These are phyloP conservation scores for Pteropus rufus DNA, from an alignment of 2,797 vertebrate genomes.

Conservation along the genomic window DNA sequence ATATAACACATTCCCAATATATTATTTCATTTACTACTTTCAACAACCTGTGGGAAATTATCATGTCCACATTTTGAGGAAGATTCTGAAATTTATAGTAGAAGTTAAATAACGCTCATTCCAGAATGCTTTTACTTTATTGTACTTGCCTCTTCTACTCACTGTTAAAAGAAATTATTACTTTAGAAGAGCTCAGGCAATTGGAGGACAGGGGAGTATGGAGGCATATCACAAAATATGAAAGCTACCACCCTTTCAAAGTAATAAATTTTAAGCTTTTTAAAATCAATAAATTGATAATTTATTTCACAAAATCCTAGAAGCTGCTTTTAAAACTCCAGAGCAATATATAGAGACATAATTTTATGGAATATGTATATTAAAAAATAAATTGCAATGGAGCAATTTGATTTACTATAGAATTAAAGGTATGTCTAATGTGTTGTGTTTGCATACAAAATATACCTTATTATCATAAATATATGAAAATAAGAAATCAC, in stretches of 20 bases:
- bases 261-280: background rate
- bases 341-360: background rate
- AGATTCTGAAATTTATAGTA: background rate
- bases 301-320: background rate
- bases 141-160: background rate
- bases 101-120: background rate
- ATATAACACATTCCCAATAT: background rate
- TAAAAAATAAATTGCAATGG: background rate
- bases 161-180: background rate
- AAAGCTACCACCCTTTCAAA: background rate
- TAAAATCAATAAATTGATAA: background rate
- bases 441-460: constrained; percentile 33
- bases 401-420: constrained; percentile 45
- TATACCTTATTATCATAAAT: background rate
- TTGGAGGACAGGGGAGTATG: background rate
- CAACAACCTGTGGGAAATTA: background rate
- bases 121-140: background rate
- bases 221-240: background rate
- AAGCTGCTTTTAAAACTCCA: background rate
- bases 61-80: background rate
- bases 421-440: constrained; percentile 7
- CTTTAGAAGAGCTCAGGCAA: background rate
- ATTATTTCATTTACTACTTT: background rate
- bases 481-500: constrained; percentile 31
- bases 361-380: constrained; percentile 16